Evolutionary conservation across 35 echinoderm and acorn worm species (phyloP).

Genomic region (Lytechinus variegatus): DNA sequence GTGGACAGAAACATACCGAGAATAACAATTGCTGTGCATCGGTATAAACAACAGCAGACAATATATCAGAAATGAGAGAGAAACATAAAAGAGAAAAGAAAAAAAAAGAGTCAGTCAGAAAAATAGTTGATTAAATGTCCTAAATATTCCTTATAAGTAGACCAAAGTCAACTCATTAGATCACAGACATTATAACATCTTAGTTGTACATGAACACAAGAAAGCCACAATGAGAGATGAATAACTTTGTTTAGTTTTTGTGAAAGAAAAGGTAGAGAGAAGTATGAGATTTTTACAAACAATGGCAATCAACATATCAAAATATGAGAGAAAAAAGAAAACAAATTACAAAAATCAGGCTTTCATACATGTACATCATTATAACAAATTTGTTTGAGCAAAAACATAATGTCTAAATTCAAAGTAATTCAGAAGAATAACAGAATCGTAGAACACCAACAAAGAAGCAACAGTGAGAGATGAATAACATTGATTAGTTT

Average conservation of each 20-base stretch:
- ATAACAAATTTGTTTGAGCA: too few species aligned
- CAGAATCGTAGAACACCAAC: neutral
- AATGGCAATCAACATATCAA: too few species aligned
- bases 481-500: neutral
- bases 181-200: neutral
- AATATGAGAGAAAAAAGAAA: too few species aligned
- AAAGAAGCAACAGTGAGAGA: constrained; percentile 11
- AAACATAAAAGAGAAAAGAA: neutral
- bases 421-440: neutral
- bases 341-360: too few species aligned
- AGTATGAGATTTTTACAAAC: too few species aligned
- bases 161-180: too few species aligned
- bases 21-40: constrained; percentile 36
- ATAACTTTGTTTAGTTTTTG: neutral
- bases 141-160: too few species aligned
- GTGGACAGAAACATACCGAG: constrained; percentile 32
- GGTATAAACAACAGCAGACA: neutral
- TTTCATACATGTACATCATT: too few species aligned
- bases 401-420: too few species aligned
- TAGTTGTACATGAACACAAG: neutral
- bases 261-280: neutral
- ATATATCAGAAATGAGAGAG: neutral
- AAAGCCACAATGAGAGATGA: constrained; percentile 20
- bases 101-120: too few species aligned
- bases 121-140: too few species aligned